Percentiles rank a stretch among this genome's conserved stretches.
phyloP scores from a whole-genome alignment of 1,140 invertebrate genomes.

The Sarcophaga bullata region DNA sequence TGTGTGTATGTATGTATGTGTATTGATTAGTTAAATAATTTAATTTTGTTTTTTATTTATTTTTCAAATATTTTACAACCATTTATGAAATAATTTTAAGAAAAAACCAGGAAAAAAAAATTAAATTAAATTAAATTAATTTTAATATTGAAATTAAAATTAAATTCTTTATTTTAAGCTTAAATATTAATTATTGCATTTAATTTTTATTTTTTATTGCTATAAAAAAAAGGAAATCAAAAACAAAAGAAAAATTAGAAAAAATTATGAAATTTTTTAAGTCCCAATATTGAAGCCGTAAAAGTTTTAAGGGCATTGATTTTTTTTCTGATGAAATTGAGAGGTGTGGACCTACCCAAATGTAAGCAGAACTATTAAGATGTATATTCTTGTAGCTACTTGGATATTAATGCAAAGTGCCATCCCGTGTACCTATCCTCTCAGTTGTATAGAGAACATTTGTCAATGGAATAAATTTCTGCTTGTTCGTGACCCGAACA shows the following conservation, averaged over 20 bases:
- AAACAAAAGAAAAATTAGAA: not conserved
- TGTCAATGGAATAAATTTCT: too few species aligned
- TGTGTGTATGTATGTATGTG: not conserved
- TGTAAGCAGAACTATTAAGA: too few species aligned
- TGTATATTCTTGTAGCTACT: too few species aligned
- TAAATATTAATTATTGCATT: conserved; percentile 39
- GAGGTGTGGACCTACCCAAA: too few species aligned
- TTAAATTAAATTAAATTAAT: not conserved
- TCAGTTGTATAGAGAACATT: too few species aligned
- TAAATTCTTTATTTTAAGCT: conserved; percentile 30
- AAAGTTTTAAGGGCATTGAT: not conserved
- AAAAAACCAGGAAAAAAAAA: not conserved
- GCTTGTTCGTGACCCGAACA: too few species aligned
- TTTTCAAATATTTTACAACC: conserved; percentile 33
- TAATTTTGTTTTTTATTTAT: conserved; percentile 4
- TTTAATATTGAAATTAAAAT: too few species aligned
- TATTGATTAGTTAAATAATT: not conserved
- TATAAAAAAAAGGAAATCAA: too few species aligned
- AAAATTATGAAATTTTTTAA: not conserved
- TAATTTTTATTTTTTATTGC: not conserved
- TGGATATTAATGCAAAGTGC: too few species aligned
- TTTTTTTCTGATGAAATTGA: too few species aligned
- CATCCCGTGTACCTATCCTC: too few species aligned
- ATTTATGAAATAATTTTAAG: conserved; percentile 5
- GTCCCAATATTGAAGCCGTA: not conserved